phyloP scores from a whole-genome alignment of 2,888 invertebrate species.

The Protodeltote pygarga region DNA sequence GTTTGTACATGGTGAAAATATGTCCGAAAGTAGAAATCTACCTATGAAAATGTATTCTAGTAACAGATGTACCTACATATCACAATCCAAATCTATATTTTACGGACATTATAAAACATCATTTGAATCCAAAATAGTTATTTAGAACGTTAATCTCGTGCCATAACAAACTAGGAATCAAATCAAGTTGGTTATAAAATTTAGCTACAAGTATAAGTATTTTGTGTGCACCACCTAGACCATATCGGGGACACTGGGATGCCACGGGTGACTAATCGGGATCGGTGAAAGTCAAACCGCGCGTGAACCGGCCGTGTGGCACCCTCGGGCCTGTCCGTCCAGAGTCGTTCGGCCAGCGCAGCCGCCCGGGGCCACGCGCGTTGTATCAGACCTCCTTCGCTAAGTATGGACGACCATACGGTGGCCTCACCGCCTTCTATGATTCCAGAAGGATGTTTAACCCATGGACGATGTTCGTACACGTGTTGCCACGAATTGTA shows the following conservation, averaged over 20 bases:
- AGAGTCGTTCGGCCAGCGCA: constrained; percentile 92
- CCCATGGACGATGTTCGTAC: constrained; percentile 92
- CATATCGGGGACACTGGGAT: constrained; percentile 89
- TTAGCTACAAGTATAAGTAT: constrained; percentile 88
- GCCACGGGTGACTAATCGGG: constrained; percentile 87
- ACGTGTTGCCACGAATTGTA: constrained; percentile 94
- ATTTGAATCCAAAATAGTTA: background rate
- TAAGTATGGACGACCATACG: constrained; percentile 92
- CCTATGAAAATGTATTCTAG: too few species aligned
- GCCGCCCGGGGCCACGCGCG: constrained; percentile 93
- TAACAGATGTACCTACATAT: too few species aligned
- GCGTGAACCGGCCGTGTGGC: constrained; percentile 87
- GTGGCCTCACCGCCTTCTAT: constrained; percentile 92
- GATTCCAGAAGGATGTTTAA: constrained; percentile 67
- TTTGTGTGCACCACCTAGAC: constrained; percentile 91
- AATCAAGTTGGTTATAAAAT: background rate
- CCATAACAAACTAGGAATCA: background rate
- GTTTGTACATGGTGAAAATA: too few species aligned
- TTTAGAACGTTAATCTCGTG: background rate
- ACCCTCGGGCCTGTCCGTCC: constrained; percentile 87
- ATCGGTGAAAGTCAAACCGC: constrained; percentile 88
- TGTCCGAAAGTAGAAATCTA: too few species aligned
- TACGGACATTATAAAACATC: background rate
- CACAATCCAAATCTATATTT: too few species aligned
- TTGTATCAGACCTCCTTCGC: constrained; percentile 89